Evolutionary conservation across 2,888 invertebrate genomes (phyloP).

Genomic region (Aspidiotus destructor): DNA sequence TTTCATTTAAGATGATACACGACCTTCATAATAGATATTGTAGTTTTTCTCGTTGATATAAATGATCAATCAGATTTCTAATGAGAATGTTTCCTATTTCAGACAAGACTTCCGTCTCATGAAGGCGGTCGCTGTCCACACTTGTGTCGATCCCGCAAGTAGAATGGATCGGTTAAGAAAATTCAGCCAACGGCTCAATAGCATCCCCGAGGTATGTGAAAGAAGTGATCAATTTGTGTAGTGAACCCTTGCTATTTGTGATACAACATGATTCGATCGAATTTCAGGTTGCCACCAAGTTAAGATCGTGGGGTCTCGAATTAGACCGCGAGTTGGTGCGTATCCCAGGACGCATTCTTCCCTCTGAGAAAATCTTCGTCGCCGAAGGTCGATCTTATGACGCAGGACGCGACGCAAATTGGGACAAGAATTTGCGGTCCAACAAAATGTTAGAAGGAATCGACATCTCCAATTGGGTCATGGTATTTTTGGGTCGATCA

Average conservation of each 20-base stretch:
- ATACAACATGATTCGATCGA: too few relatives aligned
- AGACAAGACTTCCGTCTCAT: slow-evolving; percentile 53
- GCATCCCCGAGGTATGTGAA: slow-evolving; percentile 42
- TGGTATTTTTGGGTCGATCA: slow-evolving; percentile 40
- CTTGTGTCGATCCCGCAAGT: slow-evolving; percentile 59
- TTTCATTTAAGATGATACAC: too few relatives aligned
- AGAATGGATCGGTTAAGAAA: slow-evolving; percentile 56
- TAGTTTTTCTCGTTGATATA: too few relatives aligned
- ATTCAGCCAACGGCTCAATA: slow-evolving; percentile 57
- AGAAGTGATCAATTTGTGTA: too few relatives aligned
- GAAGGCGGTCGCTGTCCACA: slow-evolving; percentile 61
- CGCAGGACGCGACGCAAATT: slow-evolving; percentile 58
- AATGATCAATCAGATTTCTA: too few relatives aligned
- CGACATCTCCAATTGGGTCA: slow-evolving; percentile 43
- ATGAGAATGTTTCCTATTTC: not conserved
- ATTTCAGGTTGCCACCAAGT: slow-evolving; percentile 45
- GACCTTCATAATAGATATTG: too few relatives aligned
- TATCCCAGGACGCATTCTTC: slow-evolving; percentile 58
- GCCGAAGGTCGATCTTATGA: slow-evolving; percentile 34
- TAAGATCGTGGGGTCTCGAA: slow-evolving; percentile 63
- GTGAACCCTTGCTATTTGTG: too few relatives aligned
- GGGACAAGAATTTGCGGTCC: slow-evolving; percentile 59
- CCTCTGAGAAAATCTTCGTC: slow-evolving; percentile 53
- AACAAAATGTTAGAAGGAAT: slow-evolving; percentile 42
- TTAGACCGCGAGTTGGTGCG: slow-evolving; percentile 54